Percentiles rank a stretch among this genome's conserved stretches.
Conservation (phyloP, 2,113 vertebrate species). For the Sinocyclocheilus anshuiensis region DNA sequence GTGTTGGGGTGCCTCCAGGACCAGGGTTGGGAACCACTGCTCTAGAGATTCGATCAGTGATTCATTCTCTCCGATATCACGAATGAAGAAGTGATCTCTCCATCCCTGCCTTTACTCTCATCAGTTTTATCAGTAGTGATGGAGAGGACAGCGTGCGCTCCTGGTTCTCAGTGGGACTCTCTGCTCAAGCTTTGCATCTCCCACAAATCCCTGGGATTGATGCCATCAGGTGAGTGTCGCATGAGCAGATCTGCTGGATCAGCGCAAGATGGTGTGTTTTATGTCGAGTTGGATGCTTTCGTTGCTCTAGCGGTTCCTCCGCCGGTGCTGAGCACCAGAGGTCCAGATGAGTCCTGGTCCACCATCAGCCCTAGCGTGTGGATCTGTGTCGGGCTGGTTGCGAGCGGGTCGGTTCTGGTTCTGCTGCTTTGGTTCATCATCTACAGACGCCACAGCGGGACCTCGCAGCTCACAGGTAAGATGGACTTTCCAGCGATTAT, state of each 20-base stretch:
- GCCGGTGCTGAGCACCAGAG: not conserved
- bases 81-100: slow-evolving; percentile 67
- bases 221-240: slow-evolving; percentile 19
- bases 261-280: not conserved
- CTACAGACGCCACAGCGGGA: slow-evolving; percentile 59
- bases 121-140: not conserved
- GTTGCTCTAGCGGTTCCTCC: not conserved
- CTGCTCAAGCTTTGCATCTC: not conserved
- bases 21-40: not conserved
- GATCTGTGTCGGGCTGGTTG: slow-evolving; percentile 59
- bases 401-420: slow-evolving; percentile 60
- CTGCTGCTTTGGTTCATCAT: slow-evolving; percentile 69
- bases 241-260: not conserved
- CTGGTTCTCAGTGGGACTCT: slow-evolving; percentile 1
- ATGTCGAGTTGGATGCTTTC: not conserved
- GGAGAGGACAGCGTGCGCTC: not conserved
- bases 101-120: slow-evolving; percentile 15
- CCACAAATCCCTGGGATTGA: not conserved
- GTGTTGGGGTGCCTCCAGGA: no score
- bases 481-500: no score
- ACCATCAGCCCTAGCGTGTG: slow-evolving; percentile 58
- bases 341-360: not conserved
- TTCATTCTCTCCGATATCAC: slow-evolving; percentile 66
- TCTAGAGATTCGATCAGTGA: slow-evolving; percentile 58
- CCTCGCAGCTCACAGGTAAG: slow-evolving; percentile 55